Evolutionary conservation across 2,888 invertebrate species (phyloP).

Genomic region (Sinopyrophorus schimmeli): DNA sequence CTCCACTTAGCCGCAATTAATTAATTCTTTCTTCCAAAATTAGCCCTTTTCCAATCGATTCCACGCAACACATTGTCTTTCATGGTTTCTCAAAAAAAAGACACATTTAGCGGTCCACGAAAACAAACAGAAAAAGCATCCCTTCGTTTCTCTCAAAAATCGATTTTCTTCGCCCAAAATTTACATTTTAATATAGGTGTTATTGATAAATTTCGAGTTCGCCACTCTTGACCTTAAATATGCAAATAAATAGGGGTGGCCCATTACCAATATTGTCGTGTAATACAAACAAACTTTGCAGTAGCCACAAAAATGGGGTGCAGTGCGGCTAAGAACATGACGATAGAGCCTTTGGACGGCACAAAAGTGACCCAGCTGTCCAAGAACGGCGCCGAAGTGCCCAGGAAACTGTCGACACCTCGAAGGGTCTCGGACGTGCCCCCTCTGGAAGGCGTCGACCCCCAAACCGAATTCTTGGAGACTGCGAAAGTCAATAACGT

Average conservation of each 20-base stretch:
- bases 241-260: slow-evolving; percentile 22
- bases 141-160: no score
- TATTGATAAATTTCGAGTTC: no score
- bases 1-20: no score
- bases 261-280: neutral
- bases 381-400: slow-evolving; percentile 32
- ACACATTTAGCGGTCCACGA: no score
- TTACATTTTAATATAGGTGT: no score
- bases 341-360: slow-evolving; percentile 48
- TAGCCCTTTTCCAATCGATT: no score
- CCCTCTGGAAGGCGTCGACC: slow-evolving; percentile 46
- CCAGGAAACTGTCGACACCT: slow-evolving; percentile 42
- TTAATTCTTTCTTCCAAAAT: no score
- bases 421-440: slow-evolving; percentile 42
- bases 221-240: slow-evolving; percentile 16
- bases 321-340: slow-evolving; percentile 50
- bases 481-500: slow-evolving; percentile 46
- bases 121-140: no score
- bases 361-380: slow-evolving; percentile 35
- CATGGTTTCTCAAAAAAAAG: no score
- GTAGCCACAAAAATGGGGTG: slow-evolving; percentile 45
- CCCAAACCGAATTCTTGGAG: slow-evolving; percentile 46
- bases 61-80: no score
- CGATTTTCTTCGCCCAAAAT: no score
- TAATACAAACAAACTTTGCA: slow-evolving; percentile 10